Evolutionary conservation across 2,797 vertebrate genomes (phyloP).

Genomic region (Taenioides sp.): DNA sequence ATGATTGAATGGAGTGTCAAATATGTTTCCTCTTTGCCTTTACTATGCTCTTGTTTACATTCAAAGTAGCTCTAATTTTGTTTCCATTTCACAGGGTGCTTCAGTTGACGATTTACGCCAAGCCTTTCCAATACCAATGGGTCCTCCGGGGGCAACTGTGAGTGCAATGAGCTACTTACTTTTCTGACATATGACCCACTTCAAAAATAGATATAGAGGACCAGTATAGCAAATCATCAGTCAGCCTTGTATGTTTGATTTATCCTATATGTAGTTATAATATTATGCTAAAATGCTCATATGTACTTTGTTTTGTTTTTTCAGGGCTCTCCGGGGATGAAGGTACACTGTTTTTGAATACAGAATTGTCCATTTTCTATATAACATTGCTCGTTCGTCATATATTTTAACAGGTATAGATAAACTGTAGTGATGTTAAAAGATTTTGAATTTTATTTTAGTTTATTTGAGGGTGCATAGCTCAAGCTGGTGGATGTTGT

Average conservation of each 20-base stretch:
- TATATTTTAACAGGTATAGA: neutral
- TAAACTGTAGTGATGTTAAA: neutral
- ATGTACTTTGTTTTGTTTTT: constrained; percentile 55
- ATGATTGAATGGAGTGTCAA: no score
- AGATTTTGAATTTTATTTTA: neutral
- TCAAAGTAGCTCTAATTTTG: neutral
- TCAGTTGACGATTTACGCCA: constrained; percentile 71
- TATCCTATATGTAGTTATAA: constrained; percentile 28
- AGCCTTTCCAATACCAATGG: constrained; percentile 77
- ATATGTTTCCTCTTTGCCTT: no score
- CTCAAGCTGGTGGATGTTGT: no score
- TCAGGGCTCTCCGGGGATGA: constrained; percentile 76
- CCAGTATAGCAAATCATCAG: constrained; percentile 20
- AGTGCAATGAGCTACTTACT: constrained; percentile 40
- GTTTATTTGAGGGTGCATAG: no score
- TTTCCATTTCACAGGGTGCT: constrained; percentile 56
- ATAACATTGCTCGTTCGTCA: neutral
- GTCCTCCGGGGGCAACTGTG: constrained; percentile 76
- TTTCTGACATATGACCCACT: constrained; percentile 20
- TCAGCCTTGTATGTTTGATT: constrained; percentile 4
- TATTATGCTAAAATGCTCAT: constrained; percentile 34
- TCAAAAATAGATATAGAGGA: constrained; percentile 1
- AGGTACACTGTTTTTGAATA: constrained; percentile 60
- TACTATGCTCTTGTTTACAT: neutral
- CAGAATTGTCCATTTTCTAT: neutral